These are phyloP conservation scores for Arion vulgaris DNA, from an alignment of 1,140 invertebrate species.

Conservation along the genomic window DNA sequence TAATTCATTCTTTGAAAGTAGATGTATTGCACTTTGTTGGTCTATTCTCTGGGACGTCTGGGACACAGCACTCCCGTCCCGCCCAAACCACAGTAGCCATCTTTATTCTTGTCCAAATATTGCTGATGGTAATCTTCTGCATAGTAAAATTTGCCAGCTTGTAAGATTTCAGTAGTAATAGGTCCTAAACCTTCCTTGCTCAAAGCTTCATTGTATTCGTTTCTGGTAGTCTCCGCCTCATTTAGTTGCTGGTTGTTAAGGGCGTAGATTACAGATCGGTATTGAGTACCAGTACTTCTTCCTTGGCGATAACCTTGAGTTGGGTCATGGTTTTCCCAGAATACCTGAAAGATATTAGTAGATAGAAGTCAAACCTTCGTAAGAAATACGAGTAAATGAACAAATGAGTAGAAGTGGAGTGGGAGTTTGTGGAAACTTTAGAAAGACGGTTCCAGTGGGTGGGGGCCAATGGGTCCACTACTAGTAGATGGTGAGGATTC, in stretches of 20 bases:
- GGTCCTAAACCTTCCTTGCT: slow-evolving; percentile 54
- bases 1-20: too few relatives aligned
- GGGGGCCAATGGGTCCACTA: too few relatives aligned
- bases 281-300: slow-evolving; percentile 71
- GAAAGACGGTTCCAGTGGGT: too few relatives aligned
- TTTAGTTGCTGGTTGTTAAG: slow-evolving; percentile 61
- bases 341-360: slow-evolving; percentile 50
- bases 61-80: slow-evolving; percentile 69
- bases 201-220: slow-evolving; percentile 60
- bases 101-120: slow-evolving; percentile 70
- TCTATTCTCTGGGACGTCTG: not conserved
- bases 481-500: too few relatives aligned
- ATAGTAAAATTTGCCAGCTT: slow-evolving; percentile 66
- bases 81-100: slow-evolving; percentile 69
- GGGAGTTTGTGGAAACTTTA: too few relatives aligned
- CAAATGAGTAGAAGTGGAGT: too few relatives aligned
- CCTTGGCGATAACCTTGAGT: slow-evolving; percentile 70
- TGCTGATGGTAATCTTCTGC: slow-evolving; percentile 73
- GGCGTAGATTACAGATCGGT: slow-evolving; percentile 71
- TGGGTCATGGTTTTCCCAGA: slow-evolving; percentile 72
- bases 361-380: too few relatives aligned
- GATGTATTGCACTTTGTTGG: too few relatives aligned
- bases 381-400: too few relatives aligned
- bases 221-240: slow-evolving; percentile 57
- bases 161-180: slow-evolving; percentile 70